Evolutionary conservation across 2,113 vertebrate species (phyloP).

Genomic region (Poicephalus meyeri): DNA sequence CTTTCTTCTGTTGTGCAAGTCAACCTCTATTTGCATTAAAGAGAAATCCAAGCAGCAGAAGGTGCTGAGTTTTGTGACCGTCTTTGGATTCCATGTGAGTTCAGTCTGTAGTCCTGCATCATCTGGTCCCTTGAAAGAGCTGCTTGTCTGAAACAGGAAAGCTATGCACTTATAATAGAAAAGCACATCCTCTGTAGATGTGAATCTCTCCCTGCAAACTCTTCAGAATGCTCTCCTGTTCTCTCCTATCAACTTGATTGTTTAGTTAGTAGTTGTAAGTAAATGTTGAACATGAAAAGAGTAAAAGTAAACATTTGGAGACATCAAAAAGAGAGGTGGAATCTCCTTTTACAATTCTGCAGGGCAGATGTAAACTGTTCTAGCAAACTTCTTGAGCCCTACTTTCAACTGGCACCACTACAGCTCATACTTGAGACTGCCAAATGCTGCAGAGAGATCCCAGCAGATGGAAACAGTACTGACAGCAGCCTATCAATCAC

Average conservation of each 20-base stretch:
- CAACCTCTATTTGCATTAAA: not conserved
- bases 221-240: not conserved
- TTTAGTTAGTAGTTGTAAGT: not conserved
- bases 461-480: not conserved
- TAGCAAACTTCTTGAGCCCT: not conserved
- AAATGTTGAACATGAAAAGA: not conserved
- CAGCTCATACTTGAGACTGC: not conserved
- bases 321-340: not conserved
- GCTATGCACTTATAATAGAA: not conserved
- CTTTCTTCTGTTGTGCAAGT: not conserved
- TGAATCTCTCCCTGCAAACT: not conserved
- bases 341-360: not conserved
- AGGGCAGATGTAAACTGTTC: not conserved
- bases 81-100: not conserved
- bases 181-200: not conserved
- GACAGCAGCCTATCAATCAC: not conserved
- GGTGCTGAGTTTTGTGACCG: not conserved
- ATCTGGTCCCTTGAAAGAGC: not conserved
- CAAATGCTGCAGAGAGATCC: not conserved
- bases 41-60: not conserved
- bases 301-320: not conserved
- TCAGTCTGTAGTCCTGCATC: not conserved
- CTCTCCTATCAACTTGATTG: not conserved
- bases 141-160: not conserved
- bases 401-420: not conserved